Conservation (phyloP, 2,888 invertebrate species). For the Rhingia rostrata region DNA sequence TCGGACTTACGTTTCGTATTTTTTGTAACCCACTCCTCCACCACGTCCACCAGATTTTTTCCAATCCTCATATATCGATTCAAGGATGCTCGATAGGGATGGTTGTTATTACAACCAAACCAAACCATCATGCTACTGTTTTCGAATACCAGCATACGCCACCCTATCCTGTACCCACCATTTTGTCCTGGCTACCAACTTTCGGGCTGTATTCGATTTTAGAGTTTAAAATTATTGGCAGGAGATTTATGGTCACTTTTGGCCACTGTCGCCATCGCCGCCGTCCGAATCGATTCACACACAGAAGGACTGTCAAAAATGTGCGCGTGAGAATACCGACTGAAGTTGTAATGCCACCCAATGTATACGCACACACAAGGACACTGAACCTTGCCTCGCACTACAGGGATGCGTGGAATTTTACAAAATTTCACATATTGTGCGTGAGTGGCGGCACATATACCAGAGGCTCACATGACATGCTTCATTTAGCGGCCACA, state of each 20-base stretch:
- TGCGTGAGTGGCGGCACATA: neutral
- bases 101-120: conserved; percentile 45
- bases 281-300: conserved; percentile 10
- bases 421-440: conserved; percentile 45
- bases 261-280: conserved; percentile 27
- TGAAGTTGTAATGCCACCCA: conserved; percentile 47
- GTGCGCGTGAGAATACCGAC: conserved; percentile 7
- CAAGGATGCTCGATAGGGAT: conserved; percentile 36
- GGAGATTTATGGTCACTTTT: conserved; percentile 56
- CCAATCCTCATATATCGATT: conserved; percentile 53
- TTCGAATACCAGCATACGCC: conserved; percentile 2
- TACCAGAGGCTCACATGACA: conserved; percentile 35
- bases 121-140: conserved; percentile 19
- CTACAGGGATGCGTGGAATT: conserved; percentile 37
- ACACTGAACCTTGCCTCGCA: conserved; percentile 21
- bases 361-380: conserved; percentile 13
- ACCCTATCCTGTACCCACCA: neutral
- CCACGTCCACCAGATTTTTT: conserved; percentile 15
- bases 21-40: neutral
- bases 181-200: neutral
- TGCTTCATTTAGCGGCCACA: conserved; percentile 60
- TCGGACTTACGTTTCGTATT: neutral
- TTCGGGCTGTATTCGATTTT: conserved; percentile 40
- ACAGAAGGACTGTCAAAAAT: conserved; percentile 43
- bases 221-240: conserved; percentile 64